Percentiles rank a stretch among this genome's conserved stretches.
These are phyloP conservation scores for Dicerorhinus sumatrensis DNA, from an alignment of 2,113 vertebrate species.

Conservation along the genomic window DNA sequence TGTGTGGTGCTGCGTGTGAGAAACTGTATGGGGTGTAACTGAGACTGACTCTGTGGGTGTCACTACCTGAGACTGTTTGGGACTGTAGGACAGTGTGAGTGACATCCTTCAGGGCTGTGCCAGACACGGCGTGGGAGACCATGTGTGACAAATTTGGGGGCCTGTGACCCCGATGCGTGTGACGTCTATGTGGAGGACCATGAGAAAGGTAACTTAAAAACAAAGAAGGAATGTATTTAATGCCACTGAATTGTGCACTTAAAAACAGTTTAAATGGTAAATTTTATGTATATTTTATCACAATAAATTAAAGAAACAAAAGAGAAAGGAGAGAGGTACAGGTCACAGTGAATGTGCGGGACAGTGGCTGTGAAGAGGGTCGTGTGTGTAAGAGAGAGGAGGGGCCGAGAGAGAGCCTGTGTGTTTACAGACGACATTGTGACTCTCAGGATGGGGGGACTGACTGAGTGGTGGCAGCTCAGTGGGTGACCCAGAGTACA, in stretches of 20 bases:
- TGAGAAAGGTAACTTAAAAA: background rate
- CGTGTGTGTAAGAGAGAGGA: rapidly evolving
- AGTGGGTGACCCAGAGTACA: background rate
- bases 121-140: background rate
- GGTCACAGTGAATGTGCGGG: background rate
- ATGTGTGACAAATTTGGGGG: background rate
- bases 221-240: background rate
- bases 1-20: rapidly evolving
- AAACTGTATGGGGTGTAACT: background rate
- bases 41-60: background rate
- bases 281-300: background rate
- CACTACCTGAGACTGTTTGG: background rate
- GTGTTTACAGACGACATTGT: background rate
- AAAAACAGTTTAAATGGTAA: background rate
- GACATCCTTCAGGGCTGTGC: background rate
- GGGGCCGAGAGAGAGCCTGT: background rate
- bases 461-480: background rate
- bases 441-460: background rate
- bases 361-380: background rate
- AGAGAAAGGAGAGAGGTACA: background rate
- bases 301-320: background rate
- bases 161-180: background rate
- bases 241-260: background rate
- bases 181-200: background rate
- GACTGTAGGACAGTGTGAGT: background rate